Evolutionary conservation across 1,140 invertebrate species (phyloP).

Genomic region (Aculops lycopersici): DNA sequence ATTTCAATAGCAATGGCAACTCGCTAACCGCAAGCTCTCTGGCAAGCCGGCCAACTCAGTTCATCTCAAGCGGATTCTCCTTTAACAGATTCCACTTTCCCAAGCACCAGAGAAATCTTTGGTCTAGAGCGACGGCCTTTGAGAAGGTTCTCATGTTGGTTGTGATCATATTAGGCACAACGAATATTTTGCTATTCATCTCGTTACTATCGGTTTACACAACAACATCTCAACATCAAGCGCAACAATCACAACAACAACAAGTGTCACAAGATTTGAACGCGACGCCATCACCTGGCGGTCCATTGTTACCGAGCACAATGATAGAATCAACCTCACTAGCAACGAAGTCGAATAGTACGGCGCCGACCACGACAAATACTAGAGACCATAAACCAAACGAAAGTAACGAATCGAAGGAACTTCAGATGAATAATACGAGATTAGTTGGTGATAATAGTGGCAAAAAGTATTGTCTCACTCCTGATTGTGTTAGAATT

Average conservation of each 20-base stretch:
- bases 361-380: neutral
- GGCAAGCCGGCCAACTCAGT: too few relatives aligned
- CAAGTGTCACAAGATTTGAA: neutral
- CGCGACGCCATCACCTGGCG: neutral
- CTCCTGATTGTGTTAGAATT: conserved; percentile 46
- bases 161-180: too few relatives aligned
- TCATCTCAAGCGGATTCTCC: too few relatives aligned
- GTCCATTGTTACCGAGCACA: neutral
- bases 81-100: too few relatives aligned
- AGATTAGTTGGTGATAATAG: neutral
- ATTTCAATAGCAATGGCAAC: too few relatives aligned
- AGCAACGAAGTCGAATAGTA: neutral
- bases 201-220: too few relatives aligned
- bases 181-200: too few relatives aligned
- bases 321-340: neutral
- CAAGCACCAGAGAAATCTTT: too few relatives aligned
- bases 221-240: neutral
- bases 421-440: neutral
- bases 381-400: neutral
- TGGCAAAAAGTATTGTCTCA: conserved; percentile 24
- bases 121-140: too few relatives aligned
- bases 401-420: neutral
- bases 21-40: too few relatives aligned
- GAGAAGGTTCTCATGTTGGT: too few relatives aligned
- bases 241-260: neutral